Percentiles rank a stretch among this genome's conserved stretches.
These are phyloP conservation scores for Alligator mississippiensis DNA, from an alignment of 2,113 vertebrate genomes.

Conservation along the genomic window DNA sequence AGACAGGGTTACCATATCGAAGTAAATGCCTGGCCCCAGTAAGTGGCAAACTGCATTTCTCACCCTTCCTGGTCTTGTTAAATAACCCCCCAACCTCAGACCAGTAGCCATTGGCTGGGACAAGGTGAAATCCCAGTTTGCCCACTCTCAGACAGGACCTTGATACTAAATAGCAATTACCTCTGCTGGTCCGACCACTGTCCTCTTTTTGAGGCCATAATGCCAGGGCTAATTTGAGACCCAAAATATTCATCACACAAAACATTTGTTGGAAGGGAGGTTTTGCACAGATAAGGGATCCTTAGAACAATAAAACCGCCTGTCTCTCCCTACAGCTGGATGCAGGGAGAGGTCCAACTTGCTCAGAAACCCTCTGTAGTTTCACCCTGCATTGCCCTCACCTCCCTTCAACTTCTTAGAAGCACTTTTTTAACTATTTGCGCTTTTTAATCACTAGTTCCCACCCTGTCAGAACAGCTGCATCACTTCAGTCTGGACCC, in stretches of 20 bases:
- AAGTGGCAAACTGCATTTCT: background rate
- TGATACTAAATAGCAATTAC: background rate
- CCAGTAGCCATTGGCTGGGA: background rate
- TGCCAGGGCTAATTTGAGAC: background rate
- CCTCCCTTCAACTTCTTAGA: background rate
- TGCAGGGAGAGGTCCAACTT: background rate
- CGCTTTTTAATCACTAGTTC: background rate
- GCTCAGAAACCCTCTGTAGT: background rate
- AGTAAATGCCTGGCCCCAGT: background rate
- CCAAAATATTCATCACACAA: background rate
- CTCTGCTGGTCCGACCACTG: background rate
- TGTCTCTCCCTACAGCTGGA: background rate
- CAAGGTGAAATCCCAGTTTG: background rate
- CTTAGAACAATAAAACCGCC: background rate
- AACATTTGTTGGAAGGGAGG: background rate
- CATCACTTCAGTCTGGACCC: background rate
- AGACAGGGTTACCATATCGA: background rate
- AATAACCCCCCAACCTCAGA: background rate
- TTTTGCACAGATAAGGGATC: background rate
- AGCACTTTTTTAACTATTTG: background rate
- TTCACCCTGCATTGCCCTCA: background rate
- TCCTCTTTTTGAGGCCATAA: background rate
- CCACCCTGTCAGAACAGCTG: background rate
- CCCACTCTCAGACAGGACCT: background rate
- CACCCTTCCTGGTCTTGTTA: background rate